Evolutionary conservation across 2,888 invertebrate genomes (phyloP).

Genomic region (Pedicia rivosa): DNA sequence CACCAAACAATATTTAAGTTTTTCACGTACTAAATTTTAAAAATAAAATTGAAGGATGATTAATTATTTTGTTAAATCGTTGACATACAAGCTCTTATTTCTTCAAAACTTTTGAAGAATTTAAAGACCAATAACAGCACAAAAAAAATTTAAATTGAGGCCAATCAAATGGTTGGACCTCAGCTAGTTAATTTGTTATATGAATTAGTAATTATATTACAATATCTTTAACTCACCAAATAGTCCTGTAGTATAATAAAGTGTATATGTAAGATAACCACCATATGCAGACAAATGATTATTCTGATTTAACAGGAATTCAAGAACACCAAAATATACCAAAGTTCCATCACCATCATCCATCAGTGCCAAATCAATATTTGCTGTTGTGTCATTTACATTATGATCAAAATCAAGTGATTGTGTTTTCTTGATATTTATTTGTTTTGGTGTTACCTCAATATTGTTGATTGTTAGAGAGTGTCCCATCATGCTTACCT

Average conservation of each 20-base stretch:
- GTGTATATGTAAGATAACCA: conserved; percentile 60
- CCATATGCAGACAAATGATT: conserved; percentile 83
- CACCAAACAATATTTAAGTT: too few relatives aligned
- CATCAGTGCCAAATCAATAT: conserved; percentile 23
- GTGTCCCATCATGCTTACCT: conserved; percentile 21
- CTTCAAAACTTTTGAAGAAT: too few relatives aligned
- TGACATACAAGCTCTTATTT: too few relatives aligned
- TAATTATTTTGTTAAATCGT: too few relatives aligned
- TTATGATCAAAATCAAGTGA: conserved; percentile 18
- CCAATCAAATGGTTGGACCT: too few relatives aligned
- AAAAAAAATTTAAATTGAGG: too few relatives aligned
- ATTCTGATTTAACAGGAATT: conserved; percentile 26
- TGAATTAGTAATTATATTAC: too few relatives aligned
- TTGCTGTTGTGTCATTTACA: conserved; percentile 26
- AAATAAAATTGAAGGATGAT: too few relatives aligned
- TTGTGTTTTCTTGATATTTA: neutral
- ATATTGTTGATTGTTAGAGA: conserved; percentile 19
- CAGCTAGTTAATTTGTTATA: too few relatives aligned
- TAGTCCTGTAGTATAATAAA: conserved; percentile 48
- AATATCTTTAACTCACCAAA: conserved; percentile 34
- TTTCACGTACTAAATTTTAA: too few relatives aligned
- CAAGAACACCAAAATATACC: conserved; percentile 28
- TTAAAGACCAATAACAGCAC: too few relatives aligned
- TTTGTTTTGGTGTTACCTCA: conserved; percentile 12
- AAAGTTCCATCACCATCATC: conserved; percentile 17